These are phyloP conservation scores for Sipunculus nudus DNA, from an alignment of 2,888 invertebrate species.

Conservation along the genomic window DNA sequence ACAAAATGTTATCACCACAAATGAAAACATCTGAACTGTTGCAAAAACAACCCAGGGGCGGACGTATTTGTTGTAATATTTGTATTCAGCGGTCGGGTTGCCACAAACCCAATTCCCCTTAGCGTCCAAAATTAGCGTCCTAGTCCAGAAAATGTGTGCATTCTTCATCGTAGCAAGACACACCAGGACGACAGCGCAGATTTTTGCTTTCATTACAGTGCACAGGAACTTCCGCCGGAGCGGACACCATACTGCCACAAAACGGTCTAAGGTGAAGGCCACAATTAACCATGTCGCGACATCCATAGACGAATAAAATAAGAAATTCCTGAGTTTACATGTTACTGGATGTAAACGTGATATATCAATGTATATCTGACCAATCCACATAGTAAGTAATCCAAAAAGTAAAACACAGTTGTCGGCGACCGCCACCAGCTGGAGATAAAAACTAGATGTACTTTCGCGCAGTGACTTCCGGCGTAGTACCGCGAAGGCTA, in stretches of 20 bases:
- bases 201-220: conserved; percentile 42
- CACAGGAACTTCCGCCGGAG: conserved; percentile 47
- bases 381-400: too few species aligned
- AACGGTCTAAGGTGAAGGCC: conserved; percentile 56
- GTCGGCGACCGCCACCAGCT: too few species aligned
- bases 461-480: too few species aligned
- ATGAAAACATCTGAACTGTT: conserved; percentile 29
- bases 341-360: conserved; percentile 22
- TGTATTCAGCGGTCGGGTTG: conserved; percentile 21
- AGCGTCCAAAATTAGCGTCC: not conserved
- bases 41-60: conserved; percentile 42
- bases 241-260: conserved; percentile 56
- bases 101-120: too few species aligned
- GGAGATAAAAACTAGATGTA: too few species aligned
- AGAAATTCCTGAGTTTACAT: conserved; percentile 56
- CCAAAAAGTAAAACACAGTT: too few species aligned
- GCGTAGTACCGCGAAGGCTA: too few species aligned
- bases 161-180: conserved; percentile 44
- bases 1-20: conserved; percentile 32
- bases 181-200: conserved; percentile 37
- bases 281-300: conserved; percentile 58
- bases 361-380: too few species aligned
- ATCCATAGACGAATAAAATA: conserved; percentile 54
- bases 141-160: conserved; percentile 56
- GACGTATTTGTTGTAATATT: conserved; percentile 34